Evolutionary conservation across 2,888 invertebrate species (phyloP), one percentile per base, ranked within the genome.

Genomic region (Barypeithes pellucidus): DNA sequence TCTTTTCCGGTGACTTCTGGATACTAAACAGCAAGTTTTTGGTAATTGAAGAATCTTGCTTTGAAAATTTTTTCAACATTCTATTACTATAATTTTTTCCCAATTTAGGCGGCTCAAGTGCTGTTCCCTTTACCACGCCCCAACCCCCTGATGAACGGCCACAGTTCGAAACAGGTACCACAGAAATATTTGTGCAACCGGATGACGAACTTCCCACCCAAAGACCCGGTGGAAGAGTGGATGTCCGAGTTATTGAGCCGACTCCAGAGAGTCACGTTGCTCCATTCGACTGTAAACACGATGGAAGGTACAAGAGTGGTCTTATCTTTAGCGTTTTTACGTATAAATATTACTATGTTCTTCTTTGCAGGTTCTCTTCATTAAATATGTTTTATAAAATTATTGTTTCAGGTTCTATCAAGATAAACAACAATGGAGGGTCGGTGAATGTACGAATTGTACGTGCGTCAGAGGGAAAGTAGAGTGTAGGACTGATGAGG

Each of bases 371-470:
- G 3, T 14, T 41, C 3, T 50, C 18, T 45, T 45, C 18, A 50
- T 24, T 4, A 24, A 24, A 24, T 24, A 24, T 24, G 24, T 24
- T 41, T 12, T 50, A n/a, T n/a, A n/a, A n/a, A n/a, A n/a, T n/a
- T n/a, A n/a, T n/a, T n/a, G n/a, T 57, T 29, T 14, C n/a, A 77
- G 77, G 43, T 73, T 75, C 12, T 81, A 80, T 66, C 75, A 77
- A 45, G 91, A 94, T 76, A 92, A 92, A 0, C 92, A 94, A 77
- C 89, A 88, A 63, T 93, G 92, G 89, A 87, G 85, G 67, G 91
- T 92, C 77, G 92, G 91, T 81, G 89, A 90, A 77, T 94, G 94
- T 81, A 93, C 92, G 0, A 87, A 90, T 22, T 96, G 96, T 82
- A 88, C 89, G 52, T 96, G 96, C 82, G 86, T 86, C 61, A 85